Evolutionary conservation across 2,113 vertebrate genomes (phyloP).

Genomic region (Gambusia affinis): DNA sequence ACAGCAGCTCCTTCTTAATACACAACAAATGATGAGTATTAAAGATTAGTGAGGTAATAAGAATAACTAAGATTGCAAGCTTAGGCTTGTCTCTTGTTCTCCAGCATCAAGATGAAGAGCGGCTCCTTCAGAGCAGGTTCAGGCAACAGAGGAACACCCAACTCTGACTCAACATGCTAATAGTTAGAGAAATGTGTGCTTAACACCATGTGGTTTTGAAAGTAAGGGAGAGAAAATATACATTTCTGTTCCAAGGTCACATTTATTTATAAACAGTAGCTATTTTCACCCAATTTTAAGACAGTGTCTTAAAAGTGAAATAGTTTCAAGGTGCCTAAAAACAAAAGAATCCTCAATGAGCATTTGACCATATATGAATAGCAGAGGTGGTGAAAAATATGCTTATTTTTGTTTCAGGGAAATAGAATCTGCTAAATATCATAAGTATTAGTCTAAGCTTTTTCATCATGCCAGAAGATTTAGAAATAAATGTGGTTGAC

Average conservation of each 20-base stretch:
- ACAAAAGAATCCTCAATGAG: too few species aligned
- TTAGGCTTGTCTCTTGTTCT: constrained; percentile 19
- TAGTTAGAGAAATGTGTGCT: constrained; percentile 21
- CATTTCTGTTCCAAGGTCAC: neutral
- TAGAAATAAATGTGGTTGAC: too few species aligned
- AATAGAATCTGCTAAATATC: too few species aligned
- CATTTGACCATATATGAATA: too few species aligned
- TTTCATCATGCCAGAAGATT: too few species aligned
- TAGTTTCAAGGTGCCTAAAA: too few species aligned
- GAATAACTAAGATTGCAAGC: constrained; percentile 33
- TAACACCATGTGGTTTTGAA: constrained; percentile 8
- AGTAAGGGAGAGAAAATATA: neutral
- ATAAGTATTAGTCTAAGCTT: too few species aligned
- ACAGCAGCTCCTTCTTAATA: neutral
- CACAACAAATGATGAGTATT: neutral
- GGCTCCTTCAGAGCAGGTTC: constrained; percentile 29
- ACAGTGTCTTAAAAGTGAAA: too few species aligned
- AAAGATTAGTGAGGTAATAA: constrained; percentile 36
- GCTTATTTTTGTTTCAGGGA: too few species aligned
- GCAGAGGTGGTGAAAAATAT: too few species aligned
- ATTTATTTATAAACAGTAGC: neutral
- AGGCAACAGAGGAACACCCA: constrained; percentile 44
- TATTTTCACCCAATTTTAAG: neutral
- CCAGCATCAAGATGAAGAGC: constrained; percentile 28
- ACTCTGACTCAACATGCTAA: constrained; percentile 51